Percentiles rank a stretch among this genome's conserved stretches.
Conservation (phyloP, 2,888 invertebrate genomes). For the Toxonevra muliebris region DNA sequence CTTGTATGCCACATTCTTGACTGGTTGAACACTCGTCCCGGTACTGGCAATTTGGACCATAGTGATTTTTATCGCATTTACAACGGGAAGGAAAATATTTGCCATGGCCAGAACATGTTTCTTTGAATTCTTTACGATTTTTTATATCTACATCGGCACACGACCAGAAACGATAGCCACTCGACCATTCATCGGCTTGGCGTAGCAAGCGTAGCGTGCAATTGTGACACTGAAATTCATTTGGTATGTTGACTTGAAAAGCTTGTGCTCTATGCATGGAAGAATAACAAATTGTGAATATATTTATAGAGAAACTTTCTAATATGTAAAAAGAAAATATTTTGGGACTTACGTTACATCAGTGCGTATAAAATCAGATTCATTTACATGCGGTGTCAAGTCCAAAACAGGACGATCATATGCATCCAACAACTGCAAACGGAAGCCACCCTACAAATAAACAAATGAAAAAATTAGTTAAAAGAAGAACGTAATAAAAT, state of each 20-base stretch:
- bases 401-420: slow-evolving; percentile 85
- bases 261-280: slow-evolving; percentile 77
- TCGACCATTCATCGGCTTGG: slow-evolving; percentile 91
- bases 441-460: slow-evolving; percentile 85
- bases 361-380: slow-evolving; percentile 81
- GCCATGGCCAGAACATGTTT: slow-evolving; percentile 87
- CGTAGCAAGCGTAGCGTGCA: slow-evolving; percentile 90
- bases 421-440: slow-evolving; percentile 85
- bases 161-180: slow-evolving; percentile 90
- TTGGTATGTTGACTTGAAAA: slow-evolving; percentile 82
- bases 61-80: slow-evolving; percentile 82
- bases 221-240: slow-evolving; percentile 83
- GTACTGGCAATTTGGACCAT: slow-evolving; percentile 87
- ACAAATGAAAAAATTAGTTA: slow-evolving; percentile 21
- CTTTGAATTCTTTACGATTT: slow-evolving; percentile 78
- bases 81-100: slow-evolving; percentile 80
- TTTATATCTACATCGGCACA: slow-evolving; percentile 93
- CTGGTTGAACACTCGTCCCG: slow-evolving; percentile 87
- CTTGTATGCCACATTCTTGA: slow-evolving; percentile 85
- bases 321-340: background rate
- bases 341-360: slow-evolving; percentile 83
- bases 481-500: too few species aligned
- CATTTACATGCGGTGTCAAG: slow-evolving; percentile 82
- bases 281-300: background rate
- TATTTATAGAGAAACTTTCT: background rate